These are phyloP conservation scores for Crepidodera aurea DNA, from an alignment of 2,888 invertebrate genomes.

Conservation along the genomic window DNA sequence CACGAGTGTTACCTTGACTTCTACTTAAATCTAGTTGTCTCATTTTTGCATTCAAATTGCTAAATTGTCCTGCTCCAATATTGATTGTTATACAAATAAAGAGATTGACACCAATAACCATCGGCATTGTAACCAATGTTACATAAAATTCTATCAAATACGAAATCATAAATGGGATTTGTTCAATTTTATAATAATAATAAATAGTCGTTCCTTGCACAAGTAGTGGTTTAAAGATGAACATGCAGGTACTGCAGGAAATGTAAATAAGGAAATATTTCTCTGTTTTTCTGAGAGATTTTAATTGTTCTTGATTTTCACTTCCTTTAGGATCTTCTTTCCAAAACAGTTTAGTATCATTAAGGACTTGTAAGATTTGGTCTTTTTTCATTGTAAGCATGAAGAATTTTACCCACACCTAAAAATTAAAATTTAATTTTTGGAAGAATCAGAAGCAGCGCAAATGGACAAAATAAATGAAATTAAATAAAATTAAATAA, in stretches of 20 bases:
- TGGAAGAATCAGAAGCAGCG: too few relatives aligned
- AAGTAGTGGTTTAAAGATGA: constrained; percentile 34
- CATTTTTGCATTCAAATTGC: constrained; percentile 34
- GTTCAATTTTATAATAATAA: constrained; percentile 32
- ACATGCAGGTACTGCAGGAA: constrained; percentile 34
- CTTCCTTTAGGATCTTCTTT: constrained; percentile 29
- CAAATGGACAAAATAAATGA: too few relatives aligned
- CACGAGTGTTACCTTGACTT: neutral
- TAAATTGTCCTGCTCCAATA: constrained; percentile 37
- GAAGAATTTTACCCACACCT: constrained; percentile 37
- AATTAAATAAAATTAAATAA: too few relatives aligned
- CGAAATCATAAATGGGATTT: constrained; percentile 31
- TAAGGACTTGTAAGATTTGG: constrained; percentile 25
- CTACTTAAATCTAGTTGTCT: constrained; percentile 24
- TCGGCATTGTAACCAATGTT: constrained; percentile 35
- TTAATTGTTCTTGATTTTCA: constrained; percentile 25
- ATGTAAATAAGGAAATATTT: constrained; percentile 32
- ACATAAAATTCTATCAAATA: constrained; percentile 37
- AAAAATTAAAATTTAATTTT: neutral
- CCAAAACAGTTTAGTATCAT: constrained; percentile 32
- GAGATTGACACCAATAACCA: constrained; percentile 38
- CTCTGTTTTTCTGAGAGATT: constrained; percentile 17
- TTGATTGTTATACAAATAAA: constrained; percentile 32
- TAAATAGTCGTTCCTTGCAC: constrained; percentile 36
- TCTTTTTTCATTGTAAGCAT: constrained; percentile 27